These are phyloP conservation scores for Orthonyx spaldingii DNA, from an alignment of 2,113 vertebrate genomes.

Conservation along the genomic window DNA sequence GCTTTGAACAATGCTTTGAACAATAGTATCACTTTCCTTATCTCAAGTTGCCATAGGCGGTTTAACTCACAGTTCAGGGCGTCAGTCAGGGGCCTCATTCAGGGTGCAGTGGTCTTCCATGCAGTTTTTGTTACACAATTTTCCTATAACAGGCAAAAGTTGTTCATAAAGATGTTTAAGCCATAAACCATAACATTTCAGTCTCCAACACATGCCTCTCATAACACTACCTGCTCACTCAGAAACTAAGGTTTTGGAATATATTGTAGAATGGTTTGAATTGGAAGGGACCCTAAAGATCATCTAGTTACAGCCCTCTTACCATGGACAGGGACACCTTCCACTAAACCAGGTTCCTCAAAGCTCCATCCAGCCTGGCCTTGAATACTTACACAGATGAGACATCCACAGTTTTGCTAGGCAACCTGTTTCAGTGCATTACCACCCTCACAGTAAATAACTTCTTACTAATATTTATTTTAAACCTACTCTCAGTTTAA, in stretches of 20 bases:
- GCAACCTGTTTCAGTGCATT: neutral
- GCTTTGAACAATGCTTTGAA: neutral
- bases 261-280: neutral
- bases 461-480: neutral
- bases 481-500: neutral
- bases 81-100: neutral
- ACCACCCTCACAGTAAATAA: neutral
- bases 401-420: neutral
- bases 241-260: neutral
- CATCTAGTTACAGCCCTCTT: neutral
- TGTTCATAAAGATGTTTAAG: neutral
- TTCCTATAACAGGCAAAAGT: neutral
- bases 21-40: neutral
- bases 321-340: neutral
- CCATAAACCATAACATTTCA: neutral
- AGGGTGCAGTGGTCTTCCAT: rapidly evolving
- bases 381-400: neutral
- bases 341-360: neutral
- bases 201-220: rapidly evolving
- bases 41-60: rapidly evolving
- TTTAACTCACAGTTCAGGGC: neutral
- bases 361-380: neutral
- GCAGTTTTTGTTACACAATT: neutral
- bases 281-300: neutral
- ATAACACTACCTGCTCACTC: neutral